phyloP scores from a whole-genome alignment of 1,140 invertebrate species.

The Drosophila pseudoobscura region DNA sequence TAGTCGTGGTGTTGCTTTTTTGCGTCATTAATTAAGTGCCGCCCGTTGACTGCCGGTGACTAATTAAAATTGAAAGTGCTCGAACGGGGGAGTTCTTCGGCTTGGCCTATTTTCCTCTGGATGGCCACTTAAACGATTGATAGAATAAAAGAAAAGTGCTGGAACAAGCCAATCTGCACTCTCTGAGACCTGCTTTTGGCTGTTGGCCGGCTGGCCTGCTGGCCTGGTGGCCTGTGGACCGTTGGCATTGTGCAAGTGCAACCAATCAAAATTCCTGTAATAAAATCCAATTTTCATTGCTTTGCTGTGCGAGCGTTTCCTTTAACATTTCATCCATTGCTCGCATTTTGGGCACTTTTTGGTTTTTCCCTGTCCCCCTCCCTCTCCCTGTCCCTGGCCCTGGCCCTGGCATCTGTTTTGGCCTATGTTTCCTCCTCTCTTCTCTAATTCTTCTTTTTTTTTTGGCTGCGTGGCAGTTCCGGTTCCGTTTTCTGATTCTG shows the following conservation, averaged over 20 bases:
- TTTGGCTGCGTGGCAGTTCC: constrained; percentile 31
- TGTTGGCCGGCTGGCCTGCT: neutral
- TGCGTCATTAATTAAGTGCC: constrained; percentile 70
- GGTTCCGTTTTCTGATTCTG: constrained; percentile 50
- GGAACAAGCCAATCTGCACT: neutral
- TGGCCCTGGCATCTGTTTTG: neutral
- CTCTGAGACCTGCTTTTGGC: no score
- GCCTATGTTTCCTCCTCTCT: constrained; percentile 2
- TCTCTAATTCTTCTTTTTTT: constrained; percentile 1
- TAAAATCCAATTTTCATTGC: constrained; percentile 81
- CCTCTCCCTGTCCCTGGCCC: neutral
- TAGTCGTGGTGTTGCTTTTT: constrained; percentile 26
- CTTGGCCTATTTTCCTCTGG: constrained; percentile 3
- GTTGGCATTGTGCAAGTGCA: constrained; percentile 61
- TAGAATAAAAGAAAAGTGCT: neutral
- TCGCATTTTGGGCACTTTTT: constrained; percentile 36
- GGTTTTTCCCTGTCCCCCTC: constrained; percentile 8
- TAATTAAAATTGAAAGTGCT: constrained; percentile 78
- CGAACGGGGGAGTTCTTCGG: constrained; percentile 37
- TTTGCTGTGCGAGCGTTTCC: constrained; percentile 54
- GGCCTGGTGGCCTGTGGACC: neutral
- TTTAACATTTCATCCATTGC: constrained; percentile 59
- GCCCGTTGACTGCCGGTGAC: constrained; percentile 61
- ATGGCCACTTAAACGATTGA: constrained; percentile 40
- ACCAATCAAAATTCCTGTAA: constrained; percentile 80